Percentiles rank a stretch among this genome's conserved stretches.
These are phyloP conservation scores for Poecilia picta DNA, from an alignment of 2,797 vertebrate species.

Conservation along the genomic window DNA sequence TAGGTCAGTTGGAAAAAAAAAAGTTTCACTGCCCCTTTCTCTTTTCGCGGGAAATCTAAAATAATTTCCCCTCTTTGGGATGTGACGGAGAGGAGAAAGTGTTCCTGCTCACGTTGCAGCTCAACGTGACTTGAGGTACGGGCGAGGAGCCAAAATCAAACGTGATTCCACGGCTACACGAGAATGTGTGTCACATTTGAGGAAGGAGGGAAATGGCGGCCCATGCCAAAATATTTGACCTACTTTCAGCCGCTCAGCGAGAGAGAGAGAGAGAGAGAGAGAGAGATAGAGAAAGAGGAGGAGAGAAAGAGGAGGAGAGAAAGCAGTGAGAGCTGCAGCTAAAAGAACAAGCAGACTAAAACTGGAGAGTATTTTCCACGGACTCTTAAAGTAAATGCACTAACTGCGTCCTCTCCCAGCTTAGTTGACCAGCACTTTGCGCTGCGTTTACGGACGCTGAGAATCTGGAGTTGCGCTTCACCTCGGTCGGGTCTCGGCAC, in stretches of 20 bases:
- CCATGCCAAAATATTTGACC: constrained; percentile 74
- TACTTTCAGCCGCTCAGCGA: constrained; percentile 52
- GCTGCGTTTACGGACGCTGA: background rate
- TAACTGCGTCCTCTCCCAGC: background rate
- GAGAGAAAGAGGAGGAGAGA: constrained; percentile 8
- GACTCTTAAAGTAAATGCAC: background rate
- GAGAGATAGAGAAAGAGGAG: constrained; percentile 1
- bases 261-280: constrained; percentile 1
- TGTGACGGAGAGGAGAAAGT: background rate
- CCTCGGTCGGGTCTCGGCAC: constrained; percentile 1
- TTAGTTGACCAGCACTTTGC: background rate
- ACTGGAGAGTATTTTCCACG: background rate
- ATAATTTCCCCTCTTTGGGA: background rate
- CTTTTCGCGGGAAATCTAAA: background rate
- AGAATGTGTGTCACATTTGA: constrained; percentile 78
- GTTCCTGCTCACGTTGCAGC: constrained; percentile 72
- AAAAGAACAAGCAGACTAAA: constrained; percentile 6
- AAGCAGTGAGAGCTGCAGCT: background rate
- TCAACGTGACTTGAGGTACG: constrained; percentile 76
- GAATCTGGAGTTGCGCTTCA: background rate
- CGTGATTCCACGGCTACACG: constrained; percentile 66
- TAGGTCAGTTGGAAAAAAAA: background rate
- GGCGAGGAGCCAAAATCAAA: constrained; percentile 61
- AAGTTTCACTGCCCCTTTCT: background rate
- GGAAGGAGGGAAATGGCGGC: constrained; percentile 61